Conservation (phyloP, 2,888 invertebrate genomes). For the Hipparchia sbordonii region DNA sequence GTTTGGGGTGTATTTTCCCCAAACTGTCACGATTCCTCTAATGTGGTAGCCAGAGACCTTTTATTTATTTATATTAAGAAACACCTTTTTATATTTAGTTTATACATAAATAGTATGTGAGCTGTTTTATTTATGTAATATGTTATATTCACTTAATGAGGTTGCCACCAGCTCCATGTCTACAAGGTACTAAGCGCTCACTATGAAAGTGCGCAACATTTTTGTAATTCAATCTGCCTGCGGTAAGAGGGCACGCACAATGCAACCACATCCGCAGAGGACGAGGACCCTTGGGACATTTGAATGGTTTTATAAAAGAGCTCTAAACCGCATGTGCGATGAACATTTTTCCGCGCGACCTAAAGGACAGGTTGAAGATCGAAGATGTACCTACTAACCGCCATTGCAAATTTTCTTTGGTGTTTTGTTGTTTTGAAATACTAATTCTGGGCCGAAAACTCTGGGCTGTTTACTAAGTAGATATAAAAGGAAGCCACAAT, state of each 20-base stretch:
- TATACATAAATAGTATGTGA: no score
- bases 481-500: no score
- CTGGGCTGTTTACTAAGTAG: no score
- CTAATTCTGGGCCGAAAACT: no score
- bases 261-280: slow-evolving; percentile 62
- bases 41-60: no score
- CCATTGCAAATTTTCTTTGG: neutral
- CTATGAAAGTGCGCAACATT: slow-evolving; percentile 36
- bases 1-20: no score
- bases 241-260: slow-evolving; percentile 36
- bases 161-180: slow-evolving; percentile 1
- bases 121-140: no score
- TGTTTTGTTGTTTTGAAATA: no score
- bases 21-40: no score
- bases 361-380: slow-evolving; percentile 17
- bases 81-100: no score
- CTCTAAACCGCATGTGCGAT: slow-evolving; percentile 14
- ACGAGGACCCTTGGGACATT: slow-evolving; percentile 36
- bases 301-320: slow-evolving; percentile 33
- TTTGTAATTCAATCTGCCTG: slow-evolving; percentile 39
- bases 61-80: no score
- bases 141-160: no score
- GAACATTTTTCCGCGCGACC: slow-evolving; percentile 18
- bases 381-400: neutral
- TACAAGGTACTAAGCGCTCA: slow-evolving; percentile 13